These are phyloP conservation scores for Sebastes fasciatus DNA, from an alignment of 2,113 vertebrate genomes.

Conservation along the genomic window DNA sequence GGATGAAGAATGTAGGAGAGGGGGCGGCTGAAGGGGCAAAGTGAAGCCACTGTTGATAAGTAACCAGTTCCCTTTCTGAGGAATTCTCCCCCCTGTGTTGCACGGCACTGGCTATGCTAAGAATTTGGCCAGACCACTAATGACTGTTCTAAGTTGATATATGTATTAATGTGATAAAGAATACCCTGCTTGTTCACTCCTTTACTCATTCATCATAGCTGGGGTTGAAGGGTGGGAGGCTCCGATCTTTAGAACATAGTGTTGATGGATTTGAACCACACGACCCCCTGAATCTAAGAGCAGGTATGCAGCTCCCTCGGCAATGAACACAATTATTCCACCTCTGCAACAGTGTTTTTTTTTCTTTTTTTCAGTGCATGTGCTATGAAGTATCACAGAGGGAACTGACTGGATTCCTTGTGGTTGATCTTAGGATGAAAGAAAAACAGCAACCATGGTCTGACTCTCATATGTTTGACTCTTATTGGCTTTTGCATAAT, in stretches of 20 bases:
- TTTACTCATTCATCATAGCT: slow-evolving; percentile 48
- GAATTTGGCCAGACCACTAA: slow-evolving; percentile 41
- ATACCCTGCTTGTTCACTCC: slow-evolving; percentile 43
- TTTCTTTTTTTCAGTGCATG: neutral
- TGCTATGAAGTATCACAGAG: neutral
- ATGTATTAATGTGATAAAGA: slow-evolving; percentile 50
- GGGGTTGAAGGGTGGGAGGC: slow-evolving; percentile 51
- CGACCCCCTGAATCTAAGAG: slow-evolving; percentile 43
- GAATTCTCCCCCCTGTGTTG: slow-evolving; percentile 31
- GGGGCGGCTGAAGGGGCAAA: slow-evolving; percentile 5
- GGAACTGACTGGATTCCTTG: slow-evolving; percentile 9
- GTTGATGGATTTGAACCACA: slow-evolving; percentile 69
- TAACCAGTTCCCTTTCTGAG: slow-evolving; percentile 55
- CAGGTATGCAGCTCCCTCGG: slow-evolving; percentile 59
- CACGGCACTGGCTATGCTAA: slow-evolving; percentile 48
- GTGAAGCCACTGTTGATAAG: slow-evolving; percentile 55
- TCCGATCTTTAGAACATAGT: slow-evolving; percentile 23
- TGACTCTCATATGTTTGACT: neutral
- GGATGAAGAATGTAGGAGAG: slow-evolving; percentile 36
- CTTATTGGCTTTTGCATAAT: neutral
- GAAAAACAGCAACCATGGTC: neutral
- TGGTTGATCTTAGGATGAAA: neutral
- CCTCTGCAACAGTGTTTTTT: slow-evolving; percentile 13
- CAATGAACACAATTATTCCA: slow-evolving; percentile 18
- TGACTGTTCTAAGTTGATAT: slow-evolving; percentile 30